Evolutionary conservation across 2,797 vertebrate genomes (phyloP).

Genomic region (Spea hammondii): DNA sequence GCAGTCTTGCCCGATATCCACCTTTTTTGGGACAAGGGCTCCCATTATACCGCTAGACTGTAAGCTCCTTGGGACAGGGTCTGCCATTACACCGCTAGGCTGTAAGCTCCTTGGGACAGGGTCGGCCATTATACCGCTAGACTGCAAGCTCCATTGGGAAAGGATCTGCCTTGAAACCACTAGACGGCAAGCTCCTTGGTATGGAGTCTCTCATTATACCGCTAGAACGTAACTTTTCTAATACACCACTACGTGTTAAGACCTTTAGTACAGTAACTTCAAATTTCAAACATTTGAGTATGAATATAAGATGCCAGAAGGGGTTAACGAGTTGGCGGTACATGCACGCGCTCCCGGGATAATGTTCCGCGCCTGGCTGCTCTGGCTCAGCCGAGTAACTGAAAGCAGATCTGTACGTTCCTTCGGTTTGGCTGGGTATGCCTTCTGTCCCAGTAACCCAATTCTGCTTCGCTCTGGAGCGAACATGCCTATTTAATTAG

Average conservation of each 20-base stretch:
- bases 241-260: too few species aligned
- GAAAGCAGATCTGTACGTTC: conserved; percentile 30
- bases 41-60: neutral
- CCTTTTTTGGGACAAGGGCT: neutral
- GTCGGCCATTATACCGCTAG: neutral
- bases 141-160: neutral
- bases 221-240: too few species aligned
- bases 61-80: too few species aligned
- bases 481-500: conserved; percentile 26
- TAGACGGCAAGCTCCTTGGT: too few species aligned
- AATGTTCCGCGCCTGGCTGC: neutral
- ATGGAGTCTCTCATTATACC: too few species aligned
- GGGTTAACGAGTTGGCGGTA: conserved; percentile 12
- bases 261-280: too few species aligned
- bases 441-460: conserved; percentile 41
- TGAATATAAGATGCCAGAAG: neutral
- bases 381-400: conserved; percentile 15
- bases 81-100: too few species aligned
- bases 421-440: neutral
- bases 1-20: too few species aligned
- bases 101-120: neutral
- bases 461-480: conserved; percentile 17
- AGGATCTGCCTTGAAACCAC: neutral
- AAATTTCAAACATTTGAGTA: too few species aligned
- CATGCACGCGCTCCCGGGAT: neutral